phyloP scores from a whole-genome alignment of 2,888 invertebrate species.

The Eilema depressum region DNA sequence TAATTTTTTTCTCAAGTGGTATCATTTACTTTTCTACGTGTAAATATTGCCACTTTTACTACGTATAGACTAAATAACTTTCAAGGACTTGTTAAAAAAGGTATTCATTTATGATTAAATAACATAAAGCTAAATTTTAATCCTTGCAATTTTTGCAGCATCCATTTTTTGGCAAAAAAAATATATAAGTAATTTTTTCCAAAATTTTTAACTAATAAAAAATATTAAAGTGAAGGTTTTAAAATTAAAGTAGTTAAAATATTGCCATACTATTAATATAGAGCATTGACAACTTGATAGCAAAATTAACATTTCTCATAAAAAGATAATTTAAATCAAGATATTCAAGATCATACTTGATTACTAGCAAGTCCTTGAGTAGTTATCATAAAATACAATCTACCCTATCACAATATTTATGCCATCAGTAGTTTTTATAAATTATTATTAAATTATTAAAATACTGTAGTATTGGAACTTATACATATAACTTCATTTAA shows the following conservation, averaged over 20 bases:
- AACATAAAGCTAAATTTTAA: too few species aligned
- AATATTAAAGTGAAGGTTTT: too few species aligned
- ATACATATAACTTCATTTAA: neutral
- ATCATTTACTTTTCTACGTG: neutral
- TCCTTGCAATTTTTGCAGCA: too few species aligned
- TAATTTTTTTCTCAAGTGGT: neutral
- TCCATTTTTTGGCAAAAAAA: neutral
- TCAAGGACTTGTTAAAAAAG: neutral
- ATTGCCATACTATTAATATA: too few species aligned
- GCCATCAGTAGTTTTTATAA: slow-evolving; percentile 1
- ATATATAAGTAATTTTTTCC: too few species aligned
- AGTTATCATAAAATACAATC: neutral
- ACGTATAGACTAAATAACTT: neutral
- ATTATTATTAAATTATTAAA: neutral
- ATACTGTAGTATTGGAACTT: neutral
- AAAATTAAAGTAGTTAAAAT: too few species aligned
- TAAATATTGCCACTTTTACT: neutral
- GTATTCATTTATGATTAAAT: too few species aligned
- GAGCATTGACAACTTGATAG: too few species aligned
- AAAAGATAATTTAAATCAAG: neutral
- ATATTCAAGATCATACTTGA: neutral
- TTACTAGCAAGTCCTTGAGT: slow-evolving; percentile 1
- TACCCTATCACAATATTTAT: neutral
- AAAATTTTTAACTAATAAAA: too few species aligned
- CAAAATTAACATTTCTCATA: too few species aligned